Evolutionary conservation across 2,113 vertebrate genomes (phyloP).

Genomic region (Hepsetus odoe): DNA sequence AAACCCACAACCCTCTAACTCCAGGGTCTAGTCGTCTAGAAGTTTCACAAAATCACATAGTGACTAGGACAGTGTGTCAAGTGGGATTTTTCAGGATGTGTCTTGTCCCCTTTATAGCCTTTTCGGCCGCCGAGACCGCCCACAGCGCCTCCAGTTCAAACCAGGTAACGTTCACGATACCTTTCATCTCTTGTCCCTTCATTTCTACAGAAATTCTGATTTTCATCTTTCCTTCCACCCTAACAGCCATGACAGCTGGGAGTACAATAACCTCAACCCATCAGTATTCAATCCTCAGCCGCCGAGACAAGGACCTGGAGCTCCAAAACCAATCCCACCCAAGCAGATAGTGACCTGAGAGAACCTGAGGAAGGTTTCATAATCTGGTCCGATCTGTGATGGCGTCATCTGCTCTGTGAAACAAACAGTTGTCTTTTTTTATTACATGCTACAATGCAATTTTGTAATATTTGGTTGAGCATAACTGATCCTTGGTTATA

Average conservation of each 20-base stretch:
- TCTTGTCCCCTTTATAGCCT: background rate
- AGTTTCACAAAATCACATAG: no score
- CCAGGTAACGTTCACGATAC: constrained; percentile 37
- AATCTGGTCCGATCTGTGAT: background rate
- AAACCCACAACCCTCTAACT: no score
- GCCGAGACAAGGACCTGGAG: constrained; percentile 69
- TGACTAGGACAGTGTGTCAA: background rate
- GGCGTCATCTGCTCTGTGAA: background rate
- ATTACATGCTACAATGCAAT: background rate
- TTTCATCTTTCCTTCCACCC: background rate
- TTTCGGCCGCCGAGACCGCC: background rate
- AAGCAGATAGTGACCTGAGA: constrained; percentile 14
- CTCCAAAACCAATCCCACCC: constrained; percentile 68
- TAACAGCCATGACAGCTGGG: constrained; percentile 57
- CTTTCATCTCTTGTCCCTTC: background rate
- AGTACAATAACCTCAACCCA: constrained; percentile 37
- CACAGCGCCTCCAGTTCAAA: background rate
- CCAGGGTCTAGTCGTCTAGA: background rate
- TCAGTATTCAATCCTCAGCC: background rate
- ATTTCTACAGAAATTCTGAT: background rate
- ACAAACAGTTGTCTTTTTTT: background rate
- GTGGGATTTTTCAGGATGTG: background rate
- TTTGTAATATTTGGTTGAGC: background rate
- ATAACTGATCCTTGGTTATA: background rate
- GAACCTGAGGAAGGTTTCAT: background rate